Evolutionary conservation across 2,797 vertebrate genomes (phyloP).

Genomic region (Siniperca obscura): DNA sequence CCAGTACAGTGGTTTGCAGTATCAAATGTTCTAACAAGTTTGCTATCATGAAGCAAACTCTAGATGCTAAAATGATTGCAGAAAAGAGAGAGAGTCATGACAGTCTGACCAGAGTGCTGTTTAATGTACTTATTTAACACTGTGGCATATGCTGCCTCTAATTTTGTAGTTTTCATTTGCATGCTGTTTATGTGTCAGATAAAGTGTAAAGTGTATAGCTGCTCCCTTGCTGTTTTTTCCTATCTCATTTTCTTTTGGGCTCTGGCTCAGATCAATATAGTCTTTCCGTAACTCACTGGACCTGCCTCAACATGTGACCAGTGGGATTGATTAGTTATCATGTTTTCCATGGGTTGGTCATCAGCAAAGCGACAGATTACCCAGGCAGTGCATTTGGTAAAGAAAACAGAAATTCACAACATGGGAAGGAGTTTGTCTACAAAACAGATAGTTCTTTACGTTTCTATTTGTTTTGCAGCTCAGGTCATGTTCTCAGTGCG

Average conservation of each 20-base stretch:
- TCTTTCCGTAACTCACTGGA: conserved; percentile 66
- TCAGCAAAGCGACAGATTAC: conserved; percentile 68
- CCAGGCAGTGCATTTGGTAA: conserved; percentile 60
- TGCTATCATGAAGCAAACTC: background rate
- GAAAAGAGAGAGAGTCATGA: background rate
- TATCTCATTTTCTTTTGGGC: conserved; percentile 10
- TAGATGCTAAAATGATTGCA: background rate
- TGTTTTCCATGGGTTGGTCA: conserved; percentile 65
- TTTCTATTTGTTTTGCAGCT: conserved; percentile 83
- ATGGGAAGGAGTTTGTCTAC: conserved; percentile 65
- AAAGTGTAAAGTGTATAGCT: conserved; percentile 23
- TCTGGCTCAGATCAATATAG: conserved; percentile 64
- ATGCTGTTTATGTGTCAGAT: conserved; percentile 10
- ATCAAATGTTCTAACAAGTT: background rate
- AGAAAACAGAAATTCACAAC: conserved; percentile 73
- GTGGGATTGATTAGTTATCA: conserved; percentile 80
- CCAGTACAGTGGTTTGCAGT: background rate
- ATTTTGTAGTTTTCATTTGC: conserved; percentile 31
- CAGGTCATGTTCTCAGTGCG: conserved; percentile 78
- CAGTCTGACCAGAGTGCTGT: background rate
- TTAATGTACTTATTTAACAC: conserved; percentile 14
- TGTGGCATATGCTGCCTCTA: conserved; percentile 7
- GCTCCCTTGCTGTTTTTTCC: conserved; percentile 3
- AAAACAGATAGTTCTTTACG: conserved; percentile 78
- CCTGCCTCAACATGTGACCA: conserved; percentile 57